Conservation (phyloP, 2,797 vertebrate species). For the Momotus momota region DNA sequence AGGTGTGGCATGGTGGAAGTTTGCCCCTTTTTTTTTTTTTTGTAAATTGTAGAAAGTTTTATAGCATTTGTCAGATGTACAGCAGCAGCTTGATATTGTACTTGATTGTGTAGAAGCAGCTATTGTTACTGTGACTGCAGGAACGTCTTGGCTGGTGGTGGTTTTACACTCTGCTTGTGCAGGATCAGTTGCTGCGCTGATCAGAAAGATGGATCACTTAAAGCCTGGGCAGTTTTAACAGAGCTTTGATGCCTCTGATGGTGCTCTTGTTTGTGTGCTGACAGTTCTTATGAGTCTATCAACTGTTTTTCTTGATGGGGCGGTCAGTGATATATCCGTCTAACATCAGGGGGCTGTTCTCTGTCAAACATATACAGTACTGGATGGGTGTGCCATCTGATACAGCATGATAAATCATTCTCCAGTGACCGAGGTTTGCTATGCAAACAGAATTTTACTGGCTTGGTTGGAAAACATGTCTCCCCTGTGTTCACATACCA, state of each 20-base stretch:
- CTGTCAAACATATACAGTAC: fast-evolving
- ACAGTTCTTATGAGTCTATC: not conserved
- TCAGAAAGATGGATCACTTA: not conserved
- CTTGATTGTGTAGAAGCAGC: not conserved
- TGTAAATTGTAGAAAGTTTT: not conserved
- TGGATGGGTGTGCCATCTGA: not conserved
- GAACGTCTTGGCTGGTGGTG: not conserved
- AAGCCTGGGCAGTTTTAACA: not conserved
- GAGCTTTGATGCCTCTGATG: not conserved
- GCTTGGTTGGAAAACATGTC: not conserved
- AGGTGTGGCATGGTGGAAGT: not conserved
- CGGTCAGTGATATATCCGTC: not conserved
- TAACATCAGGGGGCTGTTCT: not conserved
- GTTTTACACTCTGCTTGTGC: not conserved
- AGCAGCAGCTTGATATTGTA: not conserved
- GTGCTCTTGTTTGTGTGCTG: not conserved
- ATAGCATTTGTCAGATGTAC: not conserved
- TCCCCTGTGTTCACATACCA: not conserved
- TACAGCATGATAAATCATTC: not conserved
- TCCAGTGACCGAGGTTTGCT: not conserved
- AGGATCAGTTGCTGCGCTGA: not conserved
- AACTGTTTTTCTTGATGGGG: not conserved
- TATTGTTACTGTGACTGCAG: not conserved
- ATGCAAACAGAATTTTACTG: not conserved
- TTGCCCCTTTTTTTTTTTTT: not conserved